Percentiles rank a stretch among this genome's conserved stretches.
Conservation (phyloP, 1,140 invertebrate genomes). For the Lethrus apterus region DNA sequence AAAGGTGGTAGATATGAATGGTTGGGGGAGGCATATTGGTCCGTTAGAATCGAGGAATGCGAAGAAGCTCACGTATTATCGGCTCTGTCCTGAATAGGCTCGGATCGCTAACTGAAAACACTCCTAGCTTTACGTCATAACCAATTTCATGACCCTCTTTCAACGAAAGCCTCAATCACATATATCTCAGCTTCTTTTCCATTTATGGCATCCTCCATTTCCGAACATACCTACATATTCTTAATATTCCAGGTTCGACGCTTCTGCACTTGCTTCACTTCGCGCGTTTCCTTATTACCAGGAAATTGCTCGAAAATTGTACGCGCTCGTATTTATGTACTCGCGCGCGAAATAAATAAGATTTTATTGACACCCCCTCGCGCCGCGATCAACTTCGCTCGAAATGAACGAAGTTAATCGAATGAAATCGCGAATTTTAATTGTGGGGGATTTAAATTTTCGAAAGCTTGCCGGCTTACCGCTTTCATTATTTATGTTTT, state of each 20-base stretch:
- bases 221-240: conserved; percentile 20
- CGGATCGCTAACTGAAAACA: conserved; percentile 29
- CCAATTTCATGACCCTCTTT: conserved; percentile 25
- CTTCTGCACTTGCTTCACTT: conserved; percentile 23
- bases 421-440: not conserved
- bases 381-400: not conserved
- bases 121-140: conserved; percentile 24
- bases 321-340: conserved; percentile 19
- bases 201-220: conserved; percentile 28
- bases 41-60: conserved; percentile 26
- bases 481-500: conserved; percentile 8
- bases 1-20: conserved; percentile 17
- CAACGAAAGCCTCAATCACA: conserved; percentile 25
- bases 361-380: conserved; percentile 15
- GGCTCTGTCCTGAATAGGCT: conserved; percentile 21
- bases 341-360: conserved; percentile 22
- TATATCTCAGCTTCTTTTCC: conserved; percentile 30
- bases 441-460: not conserved
- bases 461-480: not conserved
- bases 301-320: conserved; percentile 24
- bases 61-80: conserved; percentile 27
- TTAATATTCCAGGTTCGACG: conserved; percentile 23
- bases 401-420: conserved; percentile 4
- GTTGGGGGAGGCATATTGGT: conserved; percentile 25
- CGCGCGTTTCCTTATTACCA: conserved; percentile 20